These are phyloP conservation scores for Numenius arquata DNA, from an alignment of 2,113 vertebrate species.

Conservation along the genomic window DNA sequence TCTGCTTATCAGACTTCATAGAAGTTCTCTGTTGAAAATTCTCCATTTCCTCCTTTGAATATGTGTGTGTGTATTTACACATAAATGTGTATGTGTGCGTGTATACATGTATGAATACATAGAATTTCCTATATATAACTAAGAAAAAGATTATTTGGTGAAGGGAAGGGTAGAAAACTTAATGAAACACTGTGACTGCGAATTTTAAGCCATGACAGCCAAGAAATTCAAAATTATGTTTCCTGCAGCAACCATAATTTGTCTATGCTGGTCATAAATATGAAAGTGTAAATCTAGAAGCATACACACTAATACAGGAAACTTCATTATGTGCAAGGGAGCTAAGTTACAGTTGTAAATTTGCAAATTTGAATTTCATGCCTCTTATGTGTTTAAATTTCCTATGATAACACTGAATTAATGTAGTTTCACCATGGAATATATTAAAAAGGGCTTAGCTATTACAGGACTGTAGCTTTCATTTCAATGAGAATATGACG, in stretches of 20 bases:
- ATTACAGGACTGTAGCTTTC: not conserved
- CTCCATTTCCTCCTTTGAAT: not conserved
- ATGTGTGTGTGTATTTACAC: not conserved
- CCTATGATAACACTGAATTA: conserved; percentile 11
- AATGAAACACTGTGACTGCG: not conserved
- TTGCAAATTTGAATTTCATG: conserved; percentile 34
- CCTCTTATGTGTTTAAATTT: conserved; percentile 29
- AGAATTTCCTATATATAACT: not conserved
- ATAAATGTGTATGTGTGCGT: not conserved
- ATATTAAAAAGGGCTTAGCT: not conserved
- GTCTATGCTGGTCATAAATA: not conserved
- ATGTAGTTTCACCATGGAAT: not conserved
- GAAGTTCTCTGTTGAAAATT: not conserved
- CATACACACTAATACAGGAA: not conserved
- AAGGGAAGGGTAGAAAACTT: not conserved
- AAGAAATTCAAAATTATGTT: conserved; percentile 23
- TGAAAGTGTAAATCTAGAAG: not conserved
- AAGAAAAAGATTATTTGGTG: not conserved
- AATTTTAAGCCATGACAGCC: not conserved
- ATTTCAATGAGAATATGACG: not conserved
- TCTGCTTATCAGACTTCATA: not conserved
- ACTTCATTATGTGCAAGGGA: not conserved
- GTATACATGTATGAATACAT: not conserved
- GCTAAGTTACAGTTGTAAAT: conserved; percentile 24
- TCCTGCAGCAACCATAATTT: conserved; percentile 20